Percentiles rank a stretch among this genome's conserved stretches.
These are phyloP conservation scores for Phlogophora meticulosa DNA, from an alignment of 2,888 invertebrate genomes.

Conservation along the genomic window DNA sequence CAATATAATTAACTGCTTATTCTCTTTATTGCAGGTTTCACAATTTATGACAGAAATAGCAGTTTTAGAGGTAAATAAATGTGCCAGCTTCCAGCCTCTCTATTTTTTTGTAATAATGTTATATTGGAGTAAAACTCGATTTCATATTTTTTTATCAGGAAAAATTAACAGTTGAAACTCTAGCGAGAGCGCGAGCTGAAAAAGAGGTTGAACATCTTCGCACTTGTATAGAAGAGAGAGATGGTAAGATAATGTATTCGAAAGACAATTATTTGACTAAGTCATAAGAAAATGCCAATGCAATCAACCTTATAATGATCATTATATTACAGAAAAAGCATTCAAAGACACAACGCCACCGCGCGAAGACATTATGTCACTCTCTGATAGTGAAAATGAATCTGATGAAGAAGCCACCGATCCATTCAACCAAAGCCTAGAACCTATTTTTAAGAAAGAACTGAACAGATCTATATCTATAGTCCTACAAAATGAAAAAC, in stretches of 20 bases:
- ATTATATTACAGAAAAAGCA: conserved; percentile 77
- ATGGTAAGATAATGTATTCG: conserved; percentile 77
- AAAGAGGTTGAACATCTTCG: conserved; percentile 81
- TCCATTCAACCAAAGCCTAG: conserved; percentile 80
- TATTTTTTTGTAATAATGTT: neutral
- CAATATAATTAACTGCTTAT: neutral
- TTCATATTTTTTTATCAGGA: conserved; percentile 70
- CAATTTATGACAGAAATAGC: conserved; percentile 78
- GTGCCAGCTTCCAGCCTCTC: too few relatives aligned
- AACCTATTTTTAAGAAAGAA: conserved; percentile 81
- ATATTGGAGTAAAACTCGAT: neutral
- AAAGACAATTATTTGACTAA: too few relatives aligned
- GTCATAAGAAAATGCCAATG: neutral
- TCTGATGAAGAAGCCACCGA: conserved; percentile 74
- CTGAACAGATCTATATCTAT: conserved; percentile 72
- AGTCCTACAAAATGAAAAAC: conserved; percentile 52
- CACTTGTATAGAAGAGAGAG: conserved; percentile 82
- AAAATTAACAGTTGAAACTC: conserved; percentile 74
- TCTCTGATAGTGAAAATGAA: conserved; percentile 76
- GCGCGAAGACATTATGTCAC: conserved; percentile 68
- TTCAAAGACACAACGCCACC: conserved; percentile 66
- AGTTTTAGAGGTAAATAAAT: conserved; percentile 77
- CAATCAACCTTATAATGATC: neutral
- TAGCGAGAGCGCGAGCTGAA: conserved; percentile 77
- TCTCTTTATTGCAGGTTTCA: conserved; percentile 70